A percentile compares a stretch with the other conserved stretches of the same genome.
phyloP scores from a whole-genome alignment of 2,888 invertebrate genomes.

The Lobophora halterata region DNA sequence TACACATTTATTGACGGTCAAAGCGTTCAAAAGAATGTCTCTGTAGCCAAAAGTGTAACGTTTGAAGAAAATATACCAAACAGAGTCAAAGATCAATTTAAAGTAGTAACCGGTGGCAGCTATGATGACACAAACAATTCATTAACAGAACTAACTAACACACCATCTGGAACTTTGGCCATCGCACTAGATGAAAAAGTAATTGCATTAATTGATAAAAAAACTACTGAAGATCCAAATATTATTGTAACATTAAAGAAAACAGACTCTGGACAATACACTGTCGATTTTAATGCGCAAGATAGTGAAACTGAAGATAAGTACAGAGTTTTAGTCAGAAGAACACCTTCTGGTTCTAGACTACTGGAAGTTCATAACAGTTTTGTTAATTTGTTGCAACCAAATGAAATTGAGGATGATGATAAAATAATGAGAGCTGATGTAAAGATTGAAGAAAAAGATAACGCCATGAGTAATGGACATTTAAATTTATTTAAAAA shows the following conservation, averaged over 20 bases:
- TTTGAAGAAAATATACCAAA: constrained; percentile 17
- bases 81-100: constrained; percentile 24
- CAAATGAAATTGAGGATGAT: constrained; percentile 8
- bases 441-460: neutral
- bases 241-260: constrained; percentile 34
- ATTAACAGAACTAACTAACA: constrained; percentile 34
- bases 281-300: constrained; percentile 35
- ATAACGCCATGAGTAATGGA: neutral
- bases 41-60: constrained; percentile 7
- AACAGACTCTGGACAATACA: constrained; percentile 38
- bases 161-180: constrained; percentile 39
- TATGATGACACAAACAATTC: constrained; percentile 9
- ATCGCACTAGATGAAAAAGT: constrained; percentile 46
- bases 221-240: constrained; percentile 31
- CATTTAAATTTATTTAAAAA: neutral
- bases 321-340: constrained; percentile 32
- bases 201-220: constrained; percentile 39
- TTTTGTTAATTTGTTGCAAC: constrained; percentile 25
- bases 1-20: neutral
- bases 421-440: neutral
- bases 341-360: constrained; percentile 35
- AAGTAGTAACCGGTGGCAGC: constrained; percentile 4
- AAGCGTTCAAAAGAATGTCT: neutral
- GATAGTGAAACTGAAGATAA: constrained; percentile 18
- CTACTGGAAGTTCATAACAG: constrained; percentile 36